Evolutionary conservation across 2,797 vertebrate genomes (phyloP), one percentile per base, ranked within the genome.

Genomic region (Geotrypetes seraphini): DNA sequence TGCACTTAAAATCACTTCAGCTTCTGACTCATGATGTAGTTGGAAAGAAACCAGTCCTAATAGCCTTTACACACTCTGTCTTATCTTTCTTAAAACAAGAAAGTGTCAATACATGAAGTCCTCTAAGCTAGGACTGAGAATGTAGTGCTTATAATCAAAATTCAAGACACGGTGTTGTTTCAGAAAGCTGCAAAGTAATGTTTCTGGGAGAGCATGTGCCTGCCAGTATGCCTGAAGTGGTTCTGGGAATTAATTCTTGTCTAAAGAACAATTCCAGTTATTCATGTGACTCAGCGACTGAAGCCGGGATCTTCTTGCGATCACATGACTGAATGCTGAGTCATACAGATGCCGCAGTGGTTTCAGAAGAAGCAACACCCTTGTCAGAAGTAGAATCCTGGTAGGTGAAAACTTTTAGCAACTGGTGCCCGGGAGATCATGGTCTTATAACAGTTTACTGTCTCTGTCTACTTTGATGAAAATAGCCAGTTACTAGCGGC

Each of bases 241-340:
- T 75, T 80, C 81, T 83, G 83, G 81, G 75, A 85, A 83, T 66
- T 63, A 61, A 70, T 67, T 63, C 60, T 70, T 68, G 58, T 71
- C 69, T 66, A 63, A 64, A 66, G 58, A 74, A 65, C 55, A 61
- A 73, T 85, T 86, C 76, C 82, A 77, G 78, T 81, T 75, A 84
- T 72, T 69, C 57, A 61, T 51, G 64, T 87, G 82, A 86, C 75
- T 87, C 79, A 83, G 77, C 57, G 53, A 51, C 64, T 54, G 54
- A 64, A 64, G 50, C 32, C 4, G 12, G 73, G 65, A 79, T 75
- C 69, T 69, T 67, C 64, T 67, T 71, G 62, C 53, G 30, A 65
- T 73, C 56, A 33, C 34, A 20, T 55, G 63, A 54, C 47, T 44
- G 47, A 26, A 43, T 46, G 77, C 78, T 83, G 79, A 83, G 62